Evolutionary conservation across 2,888 invertebrate species (phyloP).

Genomic region (Megalurothrips usitatus): DNA sequence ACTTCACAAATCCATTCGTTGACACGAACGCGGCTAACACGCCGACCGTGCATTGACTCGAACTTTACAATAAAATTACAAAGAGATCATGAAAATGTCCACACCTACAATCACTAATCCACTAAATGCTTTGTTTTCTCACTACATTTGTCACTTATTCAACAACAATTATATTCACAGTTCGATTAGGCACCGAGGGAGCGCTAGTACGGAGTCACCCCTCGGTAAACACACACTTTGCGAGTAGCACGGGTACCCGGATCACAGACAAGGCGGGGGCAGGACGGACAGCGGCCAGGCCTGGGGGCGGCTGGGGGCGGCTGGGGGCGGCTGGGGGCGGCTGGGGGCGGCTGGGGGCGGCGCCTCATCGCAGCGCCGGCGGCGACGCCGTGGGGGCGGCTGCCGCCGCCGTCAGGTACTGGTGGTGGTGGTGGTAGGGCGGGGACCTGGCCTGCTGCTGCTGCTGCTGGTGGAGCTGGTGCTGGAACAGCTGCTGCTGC

Average conservation of each 20-base stretch:
- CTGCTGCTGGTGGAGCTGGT: constrained; percentile 41
- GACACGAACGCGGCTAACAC: too few species aligned
- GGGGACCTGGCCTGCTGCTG: background rate
- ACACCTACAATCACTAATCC: background rate
- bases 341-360: constrained; percentile 28
- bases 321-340: constrained; percentile 28
- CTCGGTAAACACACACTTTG: background rate
- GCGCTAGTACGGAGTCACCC: background rate
- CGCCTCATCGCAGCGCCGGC: background rate
- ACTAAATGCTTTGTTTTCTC: background rate
- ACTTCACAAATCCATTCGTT: too few species aligned
- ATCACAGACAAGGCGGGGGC: constrained; percentile 3
- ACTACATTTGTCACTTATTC: constrained; percentile 1
- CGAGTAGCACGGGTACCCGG: constrained; percentile 9
- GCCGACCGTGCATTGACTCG: background rate
- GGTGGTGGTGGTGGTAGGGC: constrained; percentile 23
- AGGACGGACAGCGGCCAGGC: background rate
- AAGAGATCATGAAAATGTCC: constrained; percentile 9
- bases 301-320: constrained; percentile 30
- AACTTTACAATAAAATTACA: background rate
- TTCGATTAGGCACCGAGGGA: background rate
- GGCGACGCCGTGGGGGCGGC: constrained; percentile 7
- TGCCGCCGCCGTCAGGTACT: constrained; percentile 1
- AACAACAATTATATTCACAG: constrained; percentile 11
- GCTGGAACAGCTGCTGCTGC: constrained; percentile 46